These are phyloP conservation scores for Sphaerophoria rueppellii DNA, from an alignment of 2,888 invertebrate species.

Conservation along the genomic window DNA sequence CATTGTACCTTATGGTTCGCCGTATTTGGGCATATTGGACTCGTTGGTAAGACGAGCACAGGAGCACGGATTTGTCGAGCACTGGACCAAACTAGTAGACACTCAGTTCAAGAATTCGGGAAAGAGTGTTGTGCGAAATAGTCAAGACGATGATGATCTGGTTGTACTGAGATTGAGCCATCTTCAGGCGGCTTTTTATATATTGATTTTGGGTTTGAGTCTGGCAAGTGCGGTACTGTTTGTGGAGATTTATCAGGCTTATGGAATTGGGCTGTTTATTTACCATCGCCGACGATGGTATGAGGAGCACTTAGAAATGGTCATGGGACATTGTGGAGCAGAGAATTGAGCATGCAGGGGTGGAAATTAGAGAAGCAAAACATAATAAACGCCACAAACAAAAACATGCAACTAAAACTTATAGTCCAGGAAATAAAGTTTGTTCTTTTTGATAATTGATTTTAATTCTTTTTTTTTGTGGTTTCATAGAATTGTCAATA, in stretches of 20 bases:
- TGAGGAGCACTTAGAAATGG: slow-evolving; percentile 17
- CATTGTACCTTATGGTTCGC: slow-evolving; percentile 84
- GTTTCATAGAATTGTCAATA: too few species aligned
- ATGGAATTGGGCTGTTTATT: slow-evolving; percentile 50
- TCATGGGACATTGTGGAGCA: slow-evolving; percentile 17
- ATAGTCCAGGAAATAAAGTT: too few species aligned
- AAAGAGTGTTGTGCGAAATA: slow-evolving; percentile 73
- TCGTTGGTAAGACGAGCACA: slow-evolving; percentile 82
- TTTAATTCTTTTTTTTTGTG: too few species aligned
- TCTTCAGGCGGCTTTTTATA: slow-evolving; percentile 79
- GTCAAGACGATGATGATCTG: slow-evolving; percentile 75
- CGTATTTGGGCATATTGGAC: slow-evolving; percentile 83
- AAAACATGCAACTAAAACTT: slow-evolving; percentile 1
- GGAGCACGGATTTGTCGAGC: slow-evolving; percentile 83
- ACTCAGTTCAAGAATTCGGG: slow-evolving; percentile 76
- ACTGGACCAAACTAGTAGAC: slow-evolving; percentile 79
- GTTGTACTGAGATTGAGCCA: slow-evolving; percentile 78
- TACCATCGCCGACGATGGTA: slow-evolving; percentile 55
- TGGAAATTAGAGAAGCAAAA: slow-evolving; percentile 3
- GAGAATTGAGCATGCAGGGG: slow-evolving; percentile 42
- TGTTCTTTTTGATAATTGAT: too few species aligned
- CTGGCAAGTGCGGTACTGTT: slow-evolving; percentile 75
- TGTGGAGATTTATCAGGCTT: slow-evolving; percentile 74
- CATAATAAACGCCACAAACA: neutral
- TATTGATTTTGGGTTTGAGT: slow-evolving; percentile 77